Evolutionary conservation across 2,888 invertebrate genomes (phyloP), one percentile per base, ranked within the genome.

Genomic region (Drosophila cyrtoloma): DNA sequence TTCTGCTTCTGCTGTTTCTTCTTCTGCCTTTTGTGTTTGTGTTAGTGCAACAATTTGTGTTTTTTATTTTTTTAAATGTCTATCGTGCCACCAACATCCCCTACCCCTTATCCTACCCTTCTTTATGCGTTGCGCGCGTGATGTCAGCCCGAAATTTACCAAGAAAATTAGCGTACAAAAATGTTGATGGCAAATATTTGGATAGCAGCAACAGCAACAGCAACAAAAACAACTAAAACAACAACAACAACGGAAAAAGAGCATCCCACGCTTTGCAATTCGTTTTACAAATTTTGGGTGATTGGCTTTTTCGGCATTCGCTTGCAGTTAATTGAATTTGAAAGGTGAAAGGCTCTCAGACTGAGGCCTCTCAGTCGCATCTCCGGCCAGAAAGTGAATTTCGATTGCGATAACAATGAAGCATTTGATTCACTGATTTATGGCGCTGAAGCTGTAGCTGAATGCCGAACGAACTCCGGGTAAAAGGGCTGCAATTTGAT

Each of bases 161-260:
- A 71, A 85, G 86, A 76, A 86, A 86, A 86, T 86, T 86, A 86
- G 90, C 90, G 90, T 88, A 80, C 90, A 89, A 83, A 87, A 87
- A 90, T 89, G 89, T 90, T 86, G 89, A 86, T 90, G 79, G 84
- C 89, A 86, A 86, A 86, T 86, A 86, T 86, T 86, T 89, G 88
- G 72, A 69, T 73, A 74, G 72, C 66, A 68, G 53, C 53, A 61
- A n/a, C 68, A 68, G 51, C 53, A 61, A n/a, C 68, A 59, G n/a
- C 28, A 57, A 37, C 57, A 39, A 30, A 59, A 62, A 30, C 74
- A 69, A 37, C 65, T 35, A 16, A 16, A 22, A 44, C 55, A 66
- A 37, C 58, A 66, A 37, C 58, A 57, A 55, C 56, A 71, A 55
- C 71, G 61, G 57, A 47, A 65, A 62, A 58, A 73, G 60, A 69